A percentile compares a stretch with the other conserved stretches of the same genome.
These are phyloP conservation scores for Ceyx erithaca DNA, from an alignment of 2,797 vertebrate species.

Conservation along the genomic window DNA sequence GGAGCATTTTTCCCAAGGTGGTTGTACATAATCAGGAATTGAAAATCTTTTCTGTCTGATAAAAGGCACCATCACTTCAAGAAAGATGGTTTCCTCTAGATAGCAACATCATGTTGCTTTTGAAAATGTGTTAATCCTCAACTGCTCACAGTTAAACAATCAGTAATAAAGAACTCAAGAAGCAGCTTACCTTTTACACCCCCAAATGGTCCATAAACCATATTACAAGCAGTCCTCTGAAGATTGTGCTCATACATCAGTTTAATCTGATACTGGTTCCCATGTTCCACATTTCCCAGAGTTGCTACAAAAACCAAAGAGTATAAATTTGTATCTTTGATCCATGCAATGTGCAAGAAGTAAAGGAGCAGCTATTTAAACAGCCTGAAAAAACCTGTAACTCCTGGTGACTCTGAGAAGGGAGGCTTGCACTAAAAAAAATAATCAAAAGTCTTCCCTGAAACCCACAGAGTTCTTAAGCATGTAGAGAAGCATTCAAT, in stretches of 20 bases:
- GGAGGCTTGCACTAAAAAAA: not conserved
- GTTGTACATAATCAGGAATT: not conserved
- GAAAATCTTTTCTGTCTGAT: not conserved
- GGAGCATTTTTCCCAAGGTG: not conserved
- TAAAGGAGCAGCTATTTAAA: not conserved
- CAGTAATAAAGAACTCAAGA: not conserved
- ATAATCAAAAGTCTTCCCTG: not conserved
- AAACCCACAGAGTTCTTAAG: not conserved
- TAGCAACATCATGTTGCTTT: not conserved
- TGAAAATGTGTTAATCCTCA: not conserved
- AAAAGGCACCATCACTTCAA: not conserved
- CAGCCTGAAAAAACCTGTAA: not conserved
- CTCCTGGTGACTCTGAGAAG: not conserved
- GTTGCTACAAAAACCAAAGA: conserved; percentile 78
- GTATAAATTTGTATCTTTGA: not conserved
- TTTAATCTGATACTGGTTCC: conserved; percentile 95
- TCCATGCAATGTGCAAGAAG: not conserved
- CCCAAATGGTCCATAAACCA: conserved; percentile 94
- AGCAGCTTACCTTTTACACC: conserved; percentile 88
- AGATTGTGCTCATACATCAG: conserved; percentile 94
- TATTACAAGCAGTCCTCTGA: conserved; percentile 94
- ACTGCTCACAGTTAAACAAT: not conserved
- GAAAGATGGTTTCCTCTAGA: not conserved
- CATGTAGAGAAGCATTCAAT: not conserved
- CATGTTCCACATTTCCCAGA: conserved; percentile 93